Conservation (phyloP, 2,797 vertebrate genomes). For the Bryconaethiops microstoma region DNA sequence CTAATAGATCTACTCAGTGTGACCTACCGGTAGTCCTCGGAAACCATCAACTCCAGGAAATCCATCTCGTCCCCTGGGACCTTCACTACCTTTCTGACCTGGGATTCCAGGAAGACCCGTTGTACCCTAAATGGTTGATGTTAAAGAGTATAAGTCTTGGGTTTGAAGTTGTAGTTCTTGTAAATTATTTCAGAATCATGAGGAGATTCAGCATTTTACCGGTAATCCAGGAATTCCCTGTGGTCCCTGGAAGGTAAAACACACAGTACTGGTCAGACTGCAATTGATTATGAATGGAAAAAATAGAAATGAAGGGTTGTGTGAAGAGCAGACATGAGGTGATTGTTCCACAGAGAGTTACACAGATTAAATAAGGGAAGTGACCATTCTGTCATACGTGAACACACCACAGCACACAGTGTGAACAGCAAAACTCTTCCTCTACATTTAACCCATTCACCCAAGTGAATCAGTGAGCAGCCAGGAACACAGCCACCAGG, state of each 20-base stretch:
- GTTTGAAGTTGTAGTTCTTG: background rate
- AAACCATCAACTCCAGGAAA: constrained; percentile 82
- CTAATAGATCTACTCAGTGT: background rate
- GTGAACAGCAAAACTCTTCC: too few species aligned
- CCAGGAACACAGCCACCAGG: too few species aligned
- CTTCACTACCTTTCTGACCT: constrained; percentile 79
- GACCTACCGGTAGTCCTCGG: constrained; percentile 75
- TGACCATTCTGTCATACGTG: too few species aligned
- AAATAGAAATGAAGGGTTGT: too few species aligned
- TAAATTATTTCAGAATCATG: background rate
- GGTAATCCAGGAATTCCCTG: constrained; percentile 78
- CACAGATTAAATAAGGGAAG: too few species aligned
- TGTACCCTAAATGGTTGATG: constrained; percentile 68
- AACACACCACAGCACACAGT: too few species aligned
- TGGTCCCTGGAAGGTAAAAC: constrained; percentile 74
- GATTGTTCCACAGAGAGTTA: too few species aligned
- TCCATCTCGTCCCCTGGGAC: constrained; percentile 77
- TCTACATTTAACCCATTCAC: too few species aligned
- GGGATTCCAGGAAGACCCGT: constrained; percentile 78
- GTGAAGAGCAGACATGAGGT: too few species aligned
- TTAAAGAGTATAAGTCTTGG: background rate
- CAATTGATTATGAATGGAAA: too few species aligned
- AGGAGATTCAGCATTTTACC: constrained; percentile 61
- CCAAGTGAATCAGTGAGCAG: too few species aligned
- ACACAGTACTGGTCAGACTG: background rate